Percentiles rank a stretch among this genome's conserved stretches.
phyloP scores from a whole-genome alignment of 2,888 invertebrate species.

The Parnassius glacialis region DNA sequence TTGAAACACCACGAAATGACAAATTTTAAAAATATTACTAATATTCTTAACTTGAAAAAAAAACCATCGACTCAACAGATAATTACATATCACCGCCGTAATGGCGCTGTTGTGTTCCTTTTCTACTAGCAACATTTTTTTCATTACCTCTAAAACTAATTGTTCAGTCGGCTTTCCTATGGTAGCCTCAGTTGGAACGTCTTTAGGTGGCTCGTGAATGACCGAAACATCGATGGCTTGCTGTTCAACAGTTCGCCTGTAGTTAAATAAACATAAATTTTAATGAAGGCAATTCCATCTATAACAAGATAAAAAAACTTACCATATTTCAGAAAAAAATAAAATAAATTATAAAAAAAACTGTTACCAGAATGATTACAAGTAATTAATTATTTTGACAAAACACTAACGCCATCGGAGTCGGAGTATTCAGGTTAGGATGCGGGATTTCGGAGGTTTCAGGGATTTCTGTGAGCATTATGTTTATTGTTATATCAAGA shows the following conservation, averaged over 20 bases:
- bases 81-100: too few relatives aligned
- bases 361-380: slow-evolving; percentile 1
- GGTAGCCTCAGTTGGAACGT: slow-evolving; percentile 16
- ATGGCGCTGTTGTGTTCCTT: too few relatives aligned
- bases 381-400: not conserved
- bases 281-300: not conserved
- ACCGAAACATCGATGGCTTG: not conserved
- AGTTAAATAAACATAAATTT: too few relatives aligned
- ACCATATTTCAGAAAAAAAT: not conserved
- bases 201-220: slow-evolving; percentile 20
- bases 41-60: too few relatives aligned
- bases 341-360: slow-evolving; percentile 4
- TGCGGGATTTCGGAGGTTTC: slow-evolving; percentile 63
- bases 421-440: slow-evolving; percentile 55
- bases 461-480: slow-evolving; percentile 59
- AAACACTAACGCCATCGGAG: slow-evolving; percentile 55
- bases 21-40: too few relatives aligned
- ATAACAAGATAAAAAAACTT: not conserved
- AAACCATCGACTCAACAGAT: too few relatives aligned
- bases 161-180: slow-evolving; percentile 29
- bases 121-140: not conserved
- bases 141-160: slow-evolving; percentile 50
- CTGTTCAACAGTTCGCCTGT: too few relatives aligned
- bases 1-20: too few relatives aligned
- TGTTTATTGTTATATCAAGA: slow-evolving; percentile 17